Base-by-base conservation (phyloP, 1,140 invertebrate species). In the Rhyacophila brunnea region DNA sequence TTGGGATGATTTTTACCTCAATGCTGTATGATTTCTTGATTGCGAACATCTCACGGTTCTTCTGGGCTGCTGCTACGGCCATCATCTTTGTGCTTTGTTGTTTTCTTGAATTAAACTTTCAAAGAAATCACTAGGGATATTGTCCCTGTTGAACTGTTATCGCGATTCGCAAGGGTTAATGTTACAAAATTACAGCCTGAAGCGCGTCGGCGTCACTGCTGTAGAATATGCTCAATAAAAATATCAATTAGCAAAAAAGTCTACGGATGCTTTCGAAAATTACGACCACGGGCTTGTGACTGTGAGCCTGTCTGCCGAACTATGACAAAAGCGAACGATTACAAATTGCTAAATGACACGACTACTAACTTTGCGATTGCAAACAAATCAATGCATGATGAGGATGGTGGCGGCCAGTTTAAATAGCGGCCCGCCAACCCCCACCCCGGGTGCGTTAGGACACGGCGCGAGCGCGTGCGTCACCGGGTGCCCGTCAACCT, bases 1-100 rank as follows among this genome's bases (percentile, higher is more conserved):
- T 40, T n/a, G n/a, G n/a, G 9, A 9, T 28, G 23, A 28, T 9
- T 28, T 28, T 89, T 81, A 96, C 93, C 91, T 96, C 94, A 73
- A 95, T 93, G 81, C 93, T 96, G 85, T 96, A 96, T 65, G 92
- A 94, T 74, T 96, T 96, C 80, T 95, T 93, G 80, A 93, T 94
- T 76, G 91, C 91, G 83, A 93, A 93, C 88, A 92, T 90, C 77
- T 93, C 91, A 73, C 92, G 87, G 77, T 92, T 93, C 78, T 92
- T 92, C 79, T 92, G 89, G 46, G 90, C 90, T 72, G 89, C 89
- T 73, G 89, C 90, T 69, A 92, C 88, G 73, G 89, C 89, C 85
- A 91, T 91, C 81, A 82, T 87, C 70, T 72, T 76, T 58, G 64
- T 64, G 19, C 54, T 68, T 32, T 65, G 14, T 28, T 15, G 44